Conservation (phyloP, 1,140 invertebrate genomes). For the Luehdorfia chinensis region DNA sequence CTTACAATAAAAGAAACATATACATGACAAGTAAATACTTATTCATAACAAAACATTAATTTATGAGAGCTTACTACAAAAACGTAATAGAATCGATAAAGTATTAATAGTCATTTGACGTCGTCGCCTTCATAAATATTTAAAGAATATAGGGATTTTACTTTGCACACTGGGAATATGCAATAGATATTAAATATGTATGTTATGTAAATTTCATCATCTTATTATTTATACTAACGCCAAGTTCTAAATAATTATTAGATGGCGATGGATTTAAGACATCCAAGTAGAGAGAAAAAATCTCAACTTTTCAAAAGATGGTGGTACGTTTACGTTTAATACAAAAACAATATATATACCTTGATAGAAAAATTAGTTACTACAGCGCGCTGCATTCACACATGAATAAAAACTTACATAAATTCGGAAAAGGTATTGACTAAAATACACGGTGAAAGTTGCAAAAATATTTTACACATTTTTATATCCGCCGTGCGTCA, state of each 20-base stretch:
- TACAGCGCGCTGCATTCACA: no score
- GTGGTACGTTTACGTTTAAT: no score
- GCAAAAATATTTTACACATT: slow-evolving; percentile 12
- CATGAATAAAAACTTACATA: not conserved
- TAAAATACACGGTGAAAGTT: slow-evolving; percentile 7
- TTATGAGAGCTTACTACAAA: slow-evolving; percentile 31
- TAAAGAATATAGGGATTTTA: slow-evolving; percentile 54
- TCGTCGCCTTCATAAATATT: slow-evolving; percentile 58
- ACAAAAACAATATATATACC: no score
- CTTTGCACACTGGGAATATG: slow-evolving; percentile 41
- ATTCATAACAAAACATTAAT: slow-evolving; percentile 27
- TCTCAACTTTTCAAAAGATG: no score
- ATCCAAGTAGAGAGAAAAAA: no score
- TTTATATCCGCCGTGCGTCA: slow-evolving; percentile 9
- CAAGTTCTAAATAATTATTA: no score
- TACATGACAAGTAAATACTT: not conserved
- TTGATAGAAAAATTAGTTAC: no score
- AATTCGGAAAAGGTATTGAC: slow-evolving; percentile 9
- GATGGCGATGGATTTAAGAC: no score
- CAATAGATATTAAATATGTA: slow-evolving; percentile 48
- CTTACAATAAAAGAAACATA: no score
- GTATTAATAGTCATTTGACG: slow-evolving; percentile 49
- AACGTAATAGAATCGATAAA: slow-evolving; percentile 44
- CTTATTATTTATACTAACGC: slow-evolving; percentile 26
- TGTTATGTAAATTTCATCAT: slow-evolving; percentile 44